Evolutionary conservation across 2,797 vertebrate species (phyloP), one percentile per base, ranked within the genome.

Genomic region (Sebastolobus altivelis): DNA sequence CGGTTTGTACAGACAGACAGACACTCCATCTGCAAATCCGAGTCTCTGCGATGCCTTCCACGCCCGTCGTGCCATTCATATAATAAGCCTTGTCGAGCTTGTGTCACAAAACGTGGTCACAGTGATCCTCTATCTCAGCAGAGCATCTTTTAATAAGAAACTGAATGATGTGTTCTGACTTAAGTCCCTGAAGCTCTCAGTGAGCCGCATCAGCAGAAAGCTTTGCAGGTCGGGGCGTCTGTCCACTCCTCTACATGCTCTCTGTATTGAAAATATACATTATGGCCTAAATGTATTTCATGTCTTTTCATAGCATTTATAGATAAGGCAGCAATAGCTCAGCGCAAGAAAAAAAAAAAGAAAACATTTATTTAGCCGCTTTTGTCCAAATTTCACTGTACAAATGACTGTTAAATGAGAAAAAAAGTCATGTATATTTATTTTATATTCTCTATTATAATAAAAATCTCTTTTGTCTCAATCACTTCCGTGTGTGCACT

Each of bases 401-500:
- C 84, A 96, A 96, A 97, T 96, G 95, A 97, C 96, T 98, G 97
- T 97, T 97, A 96, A 85, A 96, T 96, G 94, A 96, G 93, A 94
- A 94, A 93, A 93, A 94, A 95, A 93, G 91, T 93, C 77, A 93
- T 96, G 94, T 96, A 95, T 96, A 97, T 98, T 97, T 97, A 96
- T 98, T 98, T 98, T 98, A 95, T 98, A 97, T 97, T 94, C 95
- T 97, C 93, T 95, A 95, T 97, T 97, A 97, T 97, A 97, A 97
- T 97, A 97, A 97, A 97, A 97, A 95, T 92, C 92, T 95, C 93
- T 94, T 96, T 96, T 95, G 96, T 95, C 96, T 96, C 93, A 93
- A 85, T 80, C 58, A 33, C n/a, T 62, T 60, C 79, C 3, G 11
- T 70, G 75, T 65, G 27, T 49, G 6, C 6, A 29, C 25, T 20